Percentiles rank a stretch among this genome's conserved stretches.
These are phyloP conservation scores for Ammospiza caudacuta DNA, from an alignment of 2,113 vertebrate genomes.

Conservation along the genomic window DNA sequence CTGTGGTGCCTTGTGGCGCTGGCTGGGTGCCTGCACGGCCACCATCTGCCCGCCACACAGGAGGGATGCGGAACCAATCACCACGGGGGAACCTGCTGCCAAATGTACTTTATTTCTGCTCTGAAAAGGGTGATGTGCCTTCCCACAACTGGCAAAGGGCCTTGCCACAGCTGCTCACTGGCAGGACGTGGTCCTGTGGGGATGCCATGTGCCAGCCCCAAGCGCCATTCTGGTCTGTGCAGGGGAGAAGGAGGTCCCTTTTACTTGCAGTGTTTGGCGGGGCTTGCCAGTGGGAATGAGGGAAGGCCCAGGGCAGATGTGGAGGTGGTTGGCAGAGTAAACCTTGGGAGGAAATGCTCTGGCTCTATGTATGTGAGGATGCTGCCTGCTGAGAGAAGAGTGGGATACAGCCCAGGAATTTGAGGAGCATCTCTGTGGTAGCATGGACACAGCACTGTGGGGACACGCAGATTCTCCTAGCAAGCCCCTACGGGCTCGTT, in stretches of 20 bases:
- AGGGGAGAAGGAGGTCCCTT: neutral
- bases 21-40: neutral
- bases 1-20: accelerated
- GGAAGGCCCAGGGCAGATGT: neutral
- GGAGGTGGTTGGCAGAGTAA: accelerated
- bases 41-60: neutral
- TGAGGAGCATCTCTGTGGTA: neutral
- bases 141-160: neutral
- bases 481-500: accelerated
- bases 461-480: neutral
- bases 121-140: neutral
- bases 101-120: constrained; percentile 1
- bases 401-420: accelerated
- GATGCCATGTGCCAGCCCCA: neutral
- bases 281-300: neutral
- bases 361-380: accelerated
- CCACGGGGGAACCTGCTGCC: neutral
- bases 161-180: accelerated
- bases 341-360: neutral
- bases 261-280: neutral
- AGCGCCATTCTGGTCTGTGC: accelerated
- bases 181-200: neutral
- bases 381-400: neutral
- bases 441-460: accelerated
- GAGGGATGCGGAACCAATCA: accelerated